These are phyloP conservation scores for Hydropotes inermis DNA, from an alignment of 2,113 vertebrate species.

Conservation along the genomic window DNA sequence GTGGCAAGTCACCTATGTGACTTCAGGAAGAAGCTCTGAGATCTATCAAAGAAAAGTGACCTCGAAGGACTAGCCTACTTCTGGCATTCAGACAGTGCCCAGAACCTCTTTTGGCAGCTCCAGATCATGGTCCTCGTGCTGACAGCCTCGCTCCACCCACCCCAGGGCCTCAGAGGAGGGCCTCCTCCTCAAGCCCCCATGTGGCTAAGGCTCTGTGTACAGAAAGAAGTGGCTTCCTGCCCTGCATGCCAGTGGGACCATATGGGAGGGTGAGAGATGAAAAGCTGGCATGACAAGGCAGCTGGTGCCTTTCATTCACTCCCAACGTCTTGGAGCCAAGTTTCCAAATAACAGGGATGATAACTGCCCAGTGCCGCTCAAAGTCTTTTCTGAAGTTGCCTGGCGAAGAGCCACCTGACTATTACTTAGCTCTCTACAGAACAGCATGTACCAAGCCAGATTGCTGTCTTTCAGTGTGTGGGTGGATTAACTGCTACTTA, in stretches of 20 bases:
- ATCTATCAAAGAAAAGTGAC: background rate
- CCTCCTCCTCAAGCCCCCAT: background rate
- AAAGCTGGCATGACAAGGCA: background rate
- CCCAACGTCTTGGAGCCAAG: slow-evolving; percentile 10
- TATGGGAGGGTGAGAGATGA: background rate
- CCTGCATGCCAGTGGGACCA: background rate
- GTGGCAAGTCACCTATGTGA: background rate
- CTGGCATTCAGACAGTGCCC: background rate
- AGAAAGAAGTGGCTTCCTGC: background rate
- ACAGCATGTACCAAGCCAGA: background rate
- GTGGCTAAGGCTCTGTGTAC: background rate
- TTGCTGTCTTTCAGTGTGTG: background rate
- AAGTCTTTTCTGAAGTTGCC: slow-evolving; percentile 45
- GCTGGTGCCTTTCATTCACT: slow-evolving; percentile 3
- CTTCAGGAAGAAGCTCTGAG: background rate
- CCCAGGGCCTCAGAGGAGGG: background rate
- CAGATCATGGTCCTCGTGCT: background rate
- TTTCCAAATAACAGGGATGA: slow-evolving; percentile 32
- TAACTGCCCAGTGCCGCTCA: background rate
- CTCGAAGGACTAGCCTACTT: background rate
- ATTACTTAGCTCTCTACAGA: background rate
- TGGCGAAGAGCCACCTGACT: slow-evolving; percentile 50
- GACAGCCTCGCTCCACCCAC: background rate
- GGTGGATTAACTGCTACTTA: slow-evolving; percentile 45
- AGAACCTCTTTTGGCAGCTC: background rate